Percentiles rank a stretch among this genome's conserved stretches.
phyloP scores from a whole-genome alignment of 2,797 vertebrate genomes.

The Hippoglossus hippoglossus region DNA sequence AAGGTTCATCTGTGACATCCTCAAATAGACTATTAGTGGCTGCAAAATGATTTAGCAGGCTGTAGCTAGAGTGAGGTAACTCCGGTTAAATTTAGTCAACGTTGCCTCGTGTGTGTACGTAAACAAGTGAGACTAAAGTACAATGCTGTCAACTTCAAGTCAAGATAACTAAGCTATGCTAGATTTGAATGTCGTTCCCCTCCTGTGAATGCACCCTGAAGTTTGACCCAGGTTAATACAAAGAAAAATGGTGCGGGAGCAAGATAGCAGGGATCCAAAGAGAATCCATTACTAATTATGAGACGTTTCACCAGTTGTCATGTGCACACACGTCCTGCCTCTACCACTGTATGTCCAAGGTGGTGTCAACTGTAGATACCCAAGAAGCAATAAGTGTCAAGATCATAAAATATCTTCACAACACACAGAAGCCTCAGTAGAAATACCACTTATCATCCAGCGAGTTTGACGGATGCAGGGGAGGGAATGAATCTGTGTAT shows the following conservation, averaged over 20 bases:
- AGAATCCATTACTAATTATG: background rate
- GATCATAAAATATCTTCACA: conserved; percentile 3
- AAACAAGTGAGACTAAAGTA: too few relatives aligned
- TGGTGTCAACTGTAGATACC: conserved; percentile 3
- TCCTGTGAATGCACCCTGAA: background rate
- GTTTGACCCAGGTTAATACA: background rate
- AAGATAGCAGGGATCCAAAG: background rate
- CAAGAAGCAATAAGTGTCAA: background rate
- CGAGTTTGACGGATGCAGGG: conserved; percentile 37
- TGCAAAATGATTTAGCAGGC: conserved; percentile 7
- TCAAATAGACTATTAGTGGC: conserved; percentile 7
- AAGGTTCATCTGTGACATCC: background rate
- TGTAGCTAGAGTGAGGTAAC: background rate
- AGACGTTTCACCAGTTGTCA: background rate
- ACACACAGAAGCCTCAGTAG: conserved; percentile 9
- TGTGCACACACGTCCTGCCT: conserved; percentile 11
- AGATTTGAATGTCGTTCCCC: too few relatives aligned
- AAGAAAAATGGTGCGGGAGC: background rate
- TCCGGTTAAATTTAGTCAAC: background rate
- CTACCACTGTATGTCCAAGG: background rate
- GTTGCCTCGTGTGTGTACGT: too few relatives aligned
- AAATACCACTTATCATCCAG: conserved; percentile 23
- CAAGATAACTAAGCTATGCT: too few relatives aligned
- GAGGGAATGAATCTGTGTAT: conserved; percentile 26
- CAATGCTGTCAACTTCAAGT: background rate